Percentiles rank a stretch among this genome's conserved stretches.
These are phyloP conservation scores for Lasioglossum oenotherae DNA, from an alignment of 2,888 invertebrate genomes.

Conservation along the genomic window DNA sequence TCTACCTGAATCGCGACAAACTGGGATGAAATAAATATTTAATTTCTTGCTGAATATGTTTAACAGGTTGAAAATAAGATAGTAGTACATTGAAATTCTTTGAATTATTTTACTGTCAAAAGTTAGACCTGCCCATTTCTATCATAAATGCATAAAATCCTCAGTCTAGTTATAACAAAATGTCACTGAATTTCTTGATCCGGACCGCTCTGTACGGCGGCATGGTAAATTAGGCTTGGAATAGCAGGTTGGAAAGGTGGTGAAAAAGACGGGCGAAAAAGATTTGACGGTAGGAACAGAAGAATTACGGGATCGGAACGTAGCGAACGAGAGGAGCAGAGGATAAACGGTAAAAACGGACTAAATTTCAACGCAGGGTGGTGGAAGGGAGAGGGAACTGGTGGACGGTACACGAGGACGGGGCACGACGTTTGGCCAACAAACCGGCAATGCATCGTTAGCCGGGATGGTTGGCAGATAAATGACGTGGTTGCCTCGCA, in stretches of 20 bases:
- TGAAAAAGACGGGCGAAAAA: not conserved
- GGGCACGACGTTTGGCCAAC: slow-evolving; percentile 59
- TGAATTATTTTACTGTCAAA: too few relatives aligned
- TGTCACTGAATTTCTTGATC: too few relatives aligned
- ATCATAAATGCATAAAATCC: too few relatives aligned
- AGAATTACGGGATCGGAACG: not conserved
- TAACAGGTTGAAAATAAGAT: too few relatives aligned
- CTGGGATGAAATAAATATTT: too few relatives aligned
- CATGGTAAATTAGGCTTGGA: not conserved
- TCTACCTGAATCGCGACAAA: too few relatives aligned
- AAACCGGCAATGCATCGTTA: slow-evolving; percentile 81
- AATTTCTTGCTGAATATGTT: too few relatives aligned
- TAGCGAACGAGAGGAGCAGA: not conserved
- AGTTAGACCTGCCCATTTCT: too few relatives aligned
- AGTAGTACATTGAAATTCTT: too few relatives aligned
- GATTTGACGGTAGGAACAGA: not conserved
- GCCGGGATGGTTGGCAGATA: slow-evolving; percentile 78
- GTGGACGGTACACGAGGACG: slow-evolving; percentile 45
- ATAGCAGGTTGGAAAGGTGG: not conserved
- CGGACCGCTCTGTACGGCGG: not conserved
- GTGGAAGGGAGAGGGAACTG: slow-evolving; percentile 14
- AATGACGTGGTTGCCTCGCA: slow-evolving; percentile 81
- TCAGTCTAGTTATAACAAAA: too few relatives aligned
- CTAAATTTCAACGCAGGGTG: slow-evolving; percentile 33
- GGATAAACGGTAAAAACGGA: slow-evolving; percentile 27